These are phyloP conservation scores for Egretta garzetta DNA, from an alignment of 2,113 vertebrate genomes.

Conservation along the genomic window DNA sequence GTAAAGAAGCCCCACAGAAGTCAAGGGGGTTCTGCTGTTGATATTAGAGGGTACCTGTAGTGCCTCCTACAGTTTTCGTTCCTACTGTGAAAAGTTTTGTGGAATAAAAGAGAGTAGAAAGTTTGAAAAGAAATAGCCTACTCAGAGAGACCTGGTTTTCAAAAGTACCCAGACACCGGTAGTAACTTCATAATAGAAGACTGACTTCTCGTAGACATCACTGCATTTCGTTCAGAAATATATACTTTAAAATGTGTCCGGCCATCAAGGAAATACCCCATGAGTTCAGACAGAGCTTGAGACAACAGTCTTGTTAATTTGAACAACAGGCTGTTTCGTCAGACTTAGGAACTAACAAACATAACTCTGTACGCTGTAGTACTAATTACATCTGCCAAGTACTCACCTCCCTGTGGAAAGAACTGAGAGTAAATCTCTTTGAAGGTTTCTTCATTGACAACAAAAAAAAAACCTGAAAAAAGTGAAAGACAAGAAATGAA, in stretches of 20 bases:
- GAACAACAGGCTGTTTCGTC: not conserved
- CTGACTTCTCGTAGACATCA: not conserved
- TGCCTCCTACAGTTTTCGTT: not conserved
- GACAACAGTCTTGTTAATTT: not conserved
- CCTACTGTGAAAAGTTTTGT: not conserved
- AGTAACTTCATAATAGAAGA: not conserved
- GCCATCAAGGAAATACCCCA: not conserved
- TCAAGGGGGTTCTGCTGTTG: not conserved
- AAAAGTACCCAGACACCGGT: not conserved
- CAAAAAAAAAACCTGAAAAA: no score
- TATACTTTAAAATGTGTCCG: not conserved
- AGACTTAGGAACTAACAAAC: not conserved
- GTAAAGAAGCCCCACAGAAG: not conserved
- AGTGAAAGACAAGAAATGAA: slow-evolving; percentile 37
- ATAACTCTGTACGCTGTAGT: not conserved
- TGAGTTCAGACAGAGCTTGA: not conserved
- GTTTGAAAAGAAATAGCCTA: not conserved
- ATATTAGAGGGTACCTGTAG: not conserved
- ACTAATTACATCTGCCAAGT: not conserved
- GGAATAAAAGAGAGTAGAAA: not conserved
- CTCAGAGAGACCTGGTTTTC: not conserved
- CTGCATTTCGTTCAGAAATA: not conserved
- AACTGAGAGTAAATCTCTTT: slow-evolving; percentile 98
- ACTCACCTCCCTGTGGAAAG: slow-evolving; percentile 97
- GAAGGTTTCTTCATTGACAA: slow-evolving; percentile 97